Percentiles rank a stretch among this genome's conserved stretches.
Conservation (phyloP, 2,888 invertebrate species). For the Polydrusus pterygomalis region DNA sequence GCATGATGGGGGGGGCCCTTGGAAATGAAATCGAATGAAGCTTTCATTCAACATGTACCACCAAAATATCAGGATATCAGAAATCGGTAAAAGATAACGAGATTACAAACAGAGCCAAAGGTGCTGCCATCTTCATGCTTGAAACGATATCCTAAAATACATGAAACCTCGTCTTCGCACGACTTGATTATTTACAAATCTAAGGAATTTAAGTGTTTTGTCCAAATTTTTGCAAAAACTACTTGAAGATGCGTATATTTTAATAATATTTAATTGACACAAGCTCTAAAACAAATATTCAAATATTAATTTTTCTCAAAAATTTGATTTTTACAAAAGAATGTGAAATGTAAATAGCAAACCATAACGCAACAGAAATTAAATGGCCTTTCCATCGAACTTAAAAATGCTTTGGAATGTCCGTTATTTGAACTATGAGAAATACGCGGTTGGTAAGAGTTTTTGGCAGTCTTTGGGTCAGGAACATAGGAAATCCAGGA, state of each 20-base stretch:
- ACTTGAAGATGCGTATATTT: not conserved
- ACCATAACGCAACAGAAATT: too few relatives aligned
- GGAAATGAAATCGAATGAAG: not conserved
- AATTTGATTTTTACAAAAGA: not conserved
- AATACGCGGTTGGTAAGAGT: conserved; percentile 54
- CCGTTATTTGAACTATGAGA: conserved; percentile 51
- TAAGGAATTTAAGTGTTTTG: conserved; percentile 1
- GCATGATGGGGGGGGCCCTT: too few relatives aligned
- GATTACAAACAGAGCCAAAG: too few relatives aligned
- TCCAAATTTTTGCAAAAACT: conserved; percentile 26
- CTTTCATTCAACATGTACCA: conserved; percentile 31
- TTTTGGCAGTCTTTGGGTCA: conserved; percentile 51
- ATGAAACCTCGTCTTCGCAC: conserved; percentile 9
- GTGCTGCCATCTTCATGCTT: conserved; percentile 3
- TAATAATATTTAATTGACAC: not conserved
- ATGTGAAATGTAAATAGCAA: too few relatives aligned
- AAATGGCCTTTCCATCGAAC: conserved; percentile 13
- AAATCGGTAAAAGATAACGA: not conserved
- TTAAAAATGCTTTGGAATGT: conserved; percentile 40
- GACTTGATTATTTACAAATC: not conserved
- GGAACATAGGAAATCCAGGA: conserved; percentile 33
- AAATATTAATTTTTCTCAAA: not conserved
- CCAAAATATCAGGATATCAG: conserved; percentile 13
- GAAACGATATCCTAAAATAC: not conserved
- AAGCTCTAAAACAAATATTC: not conserved